These are phyloP conservation scores for Megaceryle alcyon DNA, from an alignment of 2,797 vertebrate genomes.

Conservation along the genomic window DNA sequence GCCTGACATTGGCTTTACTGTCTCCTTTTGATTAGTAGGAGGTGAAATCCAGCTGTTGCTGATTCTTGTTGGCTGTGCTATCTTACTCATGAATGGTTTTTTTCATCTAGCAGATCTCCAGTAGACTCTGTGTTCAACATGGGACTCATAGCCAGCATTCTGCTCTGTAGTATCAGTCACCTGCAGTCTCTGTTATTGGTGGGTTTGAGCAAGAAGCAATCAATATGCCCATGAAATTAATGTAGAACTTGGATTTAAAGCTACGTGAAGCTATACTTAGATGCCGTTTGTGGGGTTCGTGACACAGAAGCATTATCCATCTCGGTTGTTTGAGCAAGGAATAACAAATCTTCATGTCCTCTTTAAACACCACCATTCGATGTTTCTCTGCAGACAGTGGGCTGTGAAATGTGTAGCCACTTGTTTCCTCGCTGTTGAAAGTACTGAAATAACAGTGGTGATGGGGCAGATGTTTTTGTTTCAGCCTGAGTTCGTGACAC, in stretches of 20 bases:
- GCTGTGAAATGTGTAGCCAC: background rate
- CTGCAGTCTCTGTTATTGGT: background rate
- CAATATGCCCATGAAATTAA: background rate
- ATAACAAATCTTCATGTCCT: background rate
- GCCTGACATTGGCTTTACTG: background rate
- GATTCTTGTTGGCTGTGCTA: background rate
- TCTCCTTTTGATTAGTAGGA: background rate
- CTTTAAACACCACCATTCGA: background rate
- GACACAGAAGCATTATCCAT: background rate
- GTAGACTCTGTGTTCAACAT: background rate
- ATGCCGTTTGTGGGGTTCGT: background rate
- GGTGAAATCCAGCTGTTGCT: background rate
- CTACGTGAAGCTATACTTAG: background rate
- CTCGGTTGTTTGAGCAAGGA: background rate
- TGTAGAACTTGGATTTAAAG: background rate
- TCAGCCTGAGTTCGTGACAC: background rate
- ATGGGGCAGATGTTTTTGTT: background rate
- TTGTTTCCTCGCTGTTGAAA: background rate
- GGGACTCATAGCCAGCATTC: conserved; percentile 10
- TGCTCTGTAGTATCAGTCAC: background rate
- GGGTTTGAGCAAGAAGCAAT: background rate
- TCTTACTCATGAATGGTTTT: background rate
- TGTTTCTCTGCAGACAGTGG: background rate
- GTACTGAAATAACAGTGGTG: background rate
- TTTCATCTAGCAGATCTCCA: background rate